Conservation (phyloP, 2,113 vertebrate species). For the Mus musculus region DNA sequence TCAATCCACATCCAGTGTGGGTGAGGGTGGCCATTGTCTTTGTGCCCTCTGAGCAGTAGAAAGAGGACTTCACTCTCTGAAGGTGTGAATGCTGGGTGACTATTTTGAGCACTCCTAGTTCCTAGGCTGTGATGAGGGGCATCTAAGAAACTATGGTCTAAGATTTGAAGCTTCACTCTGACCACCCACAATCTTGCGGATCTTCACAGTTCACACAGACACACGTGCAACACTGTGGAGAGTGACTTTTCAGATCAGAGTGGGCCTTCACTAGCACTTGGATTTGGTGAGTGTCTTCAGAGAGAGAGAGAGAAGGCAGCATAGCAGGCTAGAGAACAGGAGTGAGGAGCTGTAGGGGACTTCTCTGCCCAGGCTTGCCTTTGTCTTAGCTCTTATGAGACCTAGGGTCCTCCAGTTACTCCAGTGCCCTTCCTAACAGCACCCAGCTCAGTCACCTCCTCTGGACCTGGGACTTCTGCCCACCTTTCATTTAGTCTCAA, state of each 20-base stretch:
- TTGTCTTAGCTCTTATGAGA: background rate
- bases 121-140: background rate
- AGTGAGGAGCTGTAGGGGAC: background rate
- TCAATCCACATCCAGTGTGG: background rate
- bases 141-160: background rate
- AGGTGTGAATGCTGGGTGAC: background rate
- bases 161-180: background rate
- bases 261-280: background rate
- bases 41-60: background rate
- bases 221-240: background rate
- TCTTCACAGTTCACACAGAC: conserved; percentile 7
- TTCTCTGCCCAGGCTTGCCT: background rate
- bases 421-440: background rate
- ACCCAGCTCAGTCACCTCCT: background rate
- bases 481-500: background rate
- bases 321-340: background rate
- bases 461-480: background rate
- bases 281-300: background rate
- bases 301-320: background rate
- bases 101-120: background rate
- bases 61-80: background rate
- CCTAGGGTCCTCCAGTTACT: background rate
- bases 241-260: background rate
- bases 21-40: background rate
- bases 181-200: background rate